phyloP scores from a whole-genome alignment of 2,113 vertebrate species.

The Pelecanoides urinatrix region DNA sequence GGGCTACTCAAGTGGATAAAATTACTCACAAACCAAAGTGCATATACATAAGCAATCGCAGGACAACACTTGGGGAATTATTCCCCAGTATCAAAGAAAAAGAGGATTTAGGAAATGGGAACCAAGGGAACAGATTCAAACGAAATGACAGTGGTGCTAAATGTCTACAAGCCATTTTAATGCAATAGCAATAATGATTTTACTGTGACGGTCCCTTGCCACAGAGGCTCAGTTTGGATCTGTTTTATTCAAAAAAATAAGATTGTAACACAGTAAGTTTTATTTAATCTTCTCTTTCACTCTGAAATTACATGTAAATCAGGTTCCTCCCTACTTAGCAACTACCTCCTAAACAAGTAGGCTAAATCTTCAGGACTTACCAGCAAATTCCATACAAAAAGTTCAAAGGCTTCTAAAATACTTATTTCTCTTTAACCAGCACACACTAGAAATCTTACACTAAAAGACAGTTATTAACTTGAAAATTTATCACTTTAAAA shows the following conservation, averaged over 20 bases:
- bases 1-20: conserved; percentile 55
- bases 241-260: neutral
- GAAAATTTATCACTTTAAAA: neutral
- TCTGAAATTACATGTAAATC: neutral
- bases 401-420: neutral
- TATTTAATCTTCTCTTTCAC: neutral
- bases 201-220: neutral
- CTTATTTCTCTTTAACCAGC: neutral
- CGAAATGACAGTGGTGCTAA: conserved; percentile 5
- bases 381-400: neutral
- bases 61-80: conserved; percentile 30
- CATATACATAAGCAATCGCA: conserved; percentile 39
- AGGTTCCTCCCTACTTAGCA: neutral
- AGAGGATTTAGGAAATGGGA: conserved; percentile 54
- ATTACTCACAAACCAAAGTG: conserved; percentile 39
- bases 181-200: neutral
- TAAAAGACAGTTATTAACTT: neutral
- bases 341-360: neutral
- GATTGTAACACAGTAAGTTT: neutral
- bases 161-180: neutral
- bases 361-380: neutral
- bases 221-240: neutral
- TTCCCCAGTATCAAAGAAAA: conserved; percentile 15
- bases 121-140: conserved; percentile 36
- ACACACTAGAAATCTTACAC: neutral